Conservation (phyloP, 2,888 invertebrate genomes). For the Drosophila nr. perissopoda region DNA sequence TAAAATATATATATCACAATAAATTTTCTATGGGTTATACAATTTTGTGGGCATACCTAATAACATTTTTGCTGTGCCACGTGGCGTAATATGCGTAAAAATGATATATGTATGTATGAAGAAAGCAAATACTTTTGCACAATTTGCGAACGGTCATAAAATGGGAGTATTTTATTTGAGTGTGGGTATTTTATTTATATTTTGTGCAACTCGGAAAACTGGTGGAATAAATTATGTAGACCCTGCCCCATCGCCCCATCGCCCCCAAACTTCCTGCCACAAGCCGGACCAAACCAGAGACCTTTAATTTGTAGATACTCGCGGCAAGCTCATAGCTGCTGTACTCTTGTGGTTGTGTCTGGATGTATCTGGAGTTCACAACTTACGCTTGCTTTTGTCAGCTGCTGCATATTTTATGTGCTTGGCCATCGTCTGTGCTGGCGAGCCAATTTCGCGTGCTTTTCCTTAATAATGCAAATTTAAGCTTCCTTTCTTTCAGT, state of each 20-base stretch:
- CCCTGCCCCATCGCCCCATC: too few relatives aligned
- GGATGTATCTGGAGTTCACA: slow-evolving; percentile 42
- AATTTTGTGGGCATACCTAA: not conserved
- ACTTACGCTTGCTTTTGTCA: slow-evolving; percentile 48
- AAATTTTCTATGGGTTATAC: not conserved
- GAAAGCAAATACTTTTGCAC: slow-evolving; percentile 45
- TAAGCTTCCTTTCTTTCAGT: slow-evolving; percentile 4
- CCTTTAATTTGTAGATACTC: slow-evolving; percentile 33
- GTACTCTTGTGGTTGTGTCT: slow-evolving; percentile 1
- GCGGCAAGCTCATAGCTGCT: slow-evolving; percentile 1
- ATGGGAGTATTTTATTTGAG: slow-evolving; percentile 45
- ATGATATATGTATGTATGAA: slow-evolving; percentile 5
- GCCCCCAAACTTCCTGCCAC: not conserved
- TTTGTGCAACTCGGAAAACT: slow-evolving; percentile 62
- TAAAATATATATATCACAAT: not conserved
- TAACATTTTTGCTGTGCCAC: slow-evolving; percentile 8
- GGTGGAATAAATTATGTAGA: slow-evolving; percentile 63
- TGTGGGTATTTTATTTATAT: slow-evolving; percentile 34
- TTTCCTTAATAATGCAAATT: slow-evolving; percentile 36
- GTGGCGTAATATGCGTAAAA: slow-evolving; percentile 40
- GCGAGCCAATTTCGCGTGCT: slow-evolving; percentile 42
- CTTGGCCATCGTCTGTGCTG: slow-evolving; percentile 22
- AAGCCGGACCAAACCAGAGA: slow-evolving; percentile 11
- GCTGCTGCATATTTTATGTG: slow-evolving; percentile 62
- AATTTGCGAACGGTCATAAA: slow-evolving; percentile 64